Base-by-base conservation (phyloP, 2,797 vertebrate species). In the Luscinia megarhynchos region DNA sequence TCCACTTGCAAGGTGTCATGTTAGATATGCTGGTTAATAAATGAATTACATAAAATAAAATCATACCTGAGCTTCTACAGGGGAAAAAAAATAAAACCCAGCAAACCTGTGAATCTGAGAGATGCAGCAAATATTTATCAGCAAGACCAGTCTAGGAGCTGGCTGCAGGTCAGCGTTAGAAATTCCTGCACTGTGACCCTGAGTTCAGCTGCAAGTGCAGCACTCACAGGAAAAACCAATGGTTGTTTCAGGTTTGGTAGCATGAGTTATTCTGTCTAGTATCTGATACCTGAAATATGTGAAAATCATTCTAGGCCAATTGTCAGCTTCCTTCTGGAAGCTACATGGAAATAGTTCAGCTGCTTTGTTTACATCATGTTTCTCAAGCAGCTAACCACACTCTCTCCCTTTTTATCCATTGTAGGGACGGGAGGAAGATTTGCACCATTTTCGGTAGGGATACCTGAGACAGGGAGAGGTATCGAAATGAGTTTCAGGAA, bases 11-110 rank as follows among this genome's bases (percentile, higher is more conserved):
- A 81, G 69, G 77, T 88, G 22, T 54, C 2, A 0, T 22, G 29
- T 75, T 88, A 59, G 62, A 73, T 90, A 66, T 4, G 14, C 62
- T 68, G 32, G 41, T 81, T 90, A 54, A 68, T 40, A 78, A 15
- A 24, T 20, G 21, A 79, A 64, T 68, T 80, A 68, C 12, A 4
- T 45, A 27, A 45, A 64, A 26, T 62, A 90, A 89, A 93, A 59
- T 67, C 3, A 3, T 36, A 76, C 27, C 24, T 66, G 46, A 68
- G 43, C 11, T 86, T 67, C 45, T 80, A 9, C 21, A 21, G 53
- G 50, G 3, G 0, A 9, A 34, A 30, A 43, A 45, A 36, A 57
- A 46, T 3, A 4, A 0, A 0, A 43, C 18, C 6, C 2, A 32
- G 36, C 45, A n/a, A n/a, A 21, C 9, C 6, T 32, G 17, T 27